Percentiles rank a stretch among this genome's conserved stretches.
Conservation (phyloP, 2,888 invertebrate genomes). For the Criorhina ranunculi region DNA sequence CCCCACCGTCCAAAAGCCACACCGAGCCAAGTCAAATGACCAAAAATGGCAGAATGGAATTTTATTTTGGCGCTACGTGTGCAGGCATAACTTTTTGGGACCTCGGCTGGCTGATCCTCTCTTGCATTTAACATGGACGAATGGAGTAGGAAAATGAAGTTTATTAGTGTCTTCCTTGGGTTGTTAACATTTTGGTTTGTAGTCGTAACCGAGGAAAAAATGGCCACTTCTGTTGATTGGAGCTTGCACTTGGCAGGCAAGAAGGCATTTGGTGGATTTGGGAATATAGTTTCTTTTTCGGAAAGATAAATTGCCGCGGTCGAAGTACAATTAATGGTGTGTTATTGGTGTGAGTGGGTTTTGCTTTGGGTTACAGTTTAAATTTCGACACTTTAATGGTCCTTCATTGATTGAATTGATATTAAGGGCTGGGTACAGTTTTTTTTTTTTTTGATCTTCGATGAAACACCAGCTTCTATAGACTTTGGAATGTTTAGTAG, state of each 20-base stretch:
- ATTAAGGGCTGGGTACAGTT: too few species aligned
- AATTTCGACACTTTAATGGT: too few species aligned
- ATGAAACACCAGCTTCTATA: too few species aligned
- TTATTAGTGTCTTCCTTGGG: conserved; percentile 69
- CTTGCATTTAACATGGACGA: conserved; percentile 39
- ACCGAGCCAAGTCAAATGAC: conserved; percentile 59
- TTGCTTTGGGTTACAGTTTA: too few species aligned
- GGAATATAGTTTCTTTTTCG: conserved; percentile 16
- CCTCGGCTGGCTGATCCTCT: conserved; percentile 38
- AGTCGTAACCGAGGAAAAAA: conserved; percentile 21
- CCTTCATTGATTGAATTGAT: too few species aligned
- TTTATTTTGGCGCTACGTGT: conserved; percentile 74
- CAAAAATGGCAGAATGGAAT: conserved; percentile 71
- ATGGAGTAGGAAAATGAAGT: conserved; percentile 66
- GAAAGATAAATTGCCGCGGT: conserved; percentile 32
- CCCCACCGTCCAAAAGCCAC: background rate
- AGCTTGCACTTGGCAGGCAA: background rate
- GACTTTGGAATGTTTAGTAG: too few species aligned
- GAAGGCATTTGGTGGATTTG: conserved; percentile 22
- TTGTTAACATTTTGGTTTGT: conserved; percentile 65
- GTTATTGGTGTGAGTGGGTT: background rate
- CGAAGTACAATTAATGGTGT: background rate
- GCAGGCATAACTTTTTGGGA: conserved; percentile 55
- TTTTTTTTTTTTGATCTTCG: too few species aligned
- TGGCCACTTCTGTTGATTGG: conserved; percentile 16